Conservation (phyloP, 2,113 vertebrate species). For the Oncorhynchus keta region DNA sequence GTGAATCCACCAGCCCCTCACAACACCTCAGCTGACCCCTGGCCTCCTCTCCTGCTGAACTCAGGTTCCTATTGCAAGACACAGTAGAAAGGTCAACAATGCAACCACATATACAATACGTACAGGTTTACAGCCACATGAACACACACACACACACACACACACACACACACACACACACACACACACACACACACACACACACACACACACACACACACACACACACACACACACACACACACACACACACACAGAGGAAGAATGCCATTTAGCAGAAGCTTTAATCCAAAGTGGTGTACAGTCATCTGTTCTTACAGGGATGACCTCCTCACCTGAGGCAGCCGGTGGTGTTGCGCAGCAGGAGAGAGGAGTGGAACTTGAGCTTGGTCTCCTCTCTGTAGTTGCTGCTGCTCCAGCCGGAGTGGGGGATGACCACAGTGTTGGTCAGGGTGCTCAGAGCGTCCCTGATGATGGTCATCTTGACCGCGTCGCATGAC, state of each 20-base stretch:
- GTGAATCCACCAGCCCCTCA: constrained; percentile 91
- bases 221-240: background rate
- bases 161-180: constrained; percentile 6
- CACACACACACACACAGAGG: constrained; percentile 9
- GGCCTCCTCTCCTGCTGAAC: constrained; percentile 93
- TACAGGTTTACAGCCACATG: constrained; percentile 21
- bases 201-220: constrained; percentile 12
- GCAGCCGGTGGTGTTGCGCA: constrained; percentile 95
- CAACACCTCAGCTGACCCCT: constrained; percentile 93
- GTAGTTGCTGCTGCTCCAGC: constrained; percentile 90
- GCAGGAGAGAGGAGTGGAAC: constrained; percentile 91
- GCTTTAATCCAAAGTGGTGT: too few relatives aligned
- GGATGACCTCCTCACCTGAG: constrained; percentile 80
- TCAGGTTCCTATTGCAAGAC: constrained; percentile 83
- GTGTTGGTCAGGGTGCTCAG: constrained; percentile 89
- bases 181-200: constrained; percentile 4
- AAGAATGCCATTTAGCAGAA: too few relatives aligned
- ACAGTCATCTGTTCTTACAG: too few relatives aligned
- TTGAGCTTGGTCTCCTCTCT: constrained; percentile 92
- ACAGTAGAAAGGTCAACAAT: background rate
- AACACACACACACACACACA: constrained; percentile 13
- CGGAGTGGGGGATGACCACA: constrained; percentile 94
- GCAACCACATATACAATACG: background rate
- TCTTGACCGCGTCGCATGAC: constrained; percentile 94
- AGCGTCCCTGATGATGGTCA: constrained; percentile 95